These are phyloP conservation scores for Heptranchias perlo DNA, from an alignment of 2,113 vertebrate species.

Conservation along the genomic window DNA sequence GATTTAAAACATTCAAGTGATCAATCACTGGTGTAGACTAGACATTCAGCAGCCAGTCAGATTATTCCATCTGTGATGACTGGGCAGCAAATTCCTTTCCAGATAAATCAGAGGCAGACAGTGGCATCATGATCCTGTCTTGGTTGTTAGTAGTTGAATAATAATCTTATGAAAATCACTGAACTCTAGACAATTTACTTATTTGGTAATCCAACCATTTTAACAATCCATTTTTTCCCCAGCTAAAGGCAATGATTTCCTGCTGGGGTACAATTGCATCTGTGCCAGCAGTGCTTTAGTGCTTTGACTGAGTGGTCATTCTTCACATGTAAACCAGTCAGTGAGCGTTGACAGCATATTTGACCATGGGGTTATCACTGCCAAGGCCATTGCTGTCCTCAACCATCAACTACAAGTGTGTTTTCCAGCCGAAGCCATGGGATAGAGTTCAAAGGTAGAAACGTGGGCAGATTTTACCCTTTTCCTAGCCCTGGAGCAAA, in stretches of 20 bases:
- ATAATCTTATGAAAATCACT: constrained; percentile 29
- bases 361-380: background rate
- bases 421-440: background rate
- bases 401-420: background rate
- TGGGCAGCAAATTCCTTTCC: background rate
- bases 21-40: background rate
- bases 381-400: background rate
- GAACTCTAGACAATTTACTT: background rate
- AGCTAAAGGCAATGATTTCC: background rate
- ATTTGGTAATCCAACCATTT: background rate
- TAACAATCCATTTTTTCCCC: constrained; percentile 6
- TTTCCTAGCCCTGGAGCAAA: background rate
- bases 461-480: background rate
- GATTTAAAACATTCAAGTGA: background rate
- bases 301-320: background rate
- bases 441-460: background rate
- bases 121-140: background rate
- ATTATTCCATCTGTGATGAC: background rate
- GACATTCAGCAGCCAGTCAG: background rate
- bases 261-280: background rate
- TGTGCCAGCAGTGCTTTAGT: background rate
- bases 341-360: background rate
- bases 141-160: background rate
- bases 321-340: background rate
- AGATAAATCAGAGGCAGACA: background rate